Percentiles rank a stretch among this genome's conserved stretches.
Conservation (phyloP, 2,888 invertebrate genomes). For the Trisateles emortualis region DNA sequence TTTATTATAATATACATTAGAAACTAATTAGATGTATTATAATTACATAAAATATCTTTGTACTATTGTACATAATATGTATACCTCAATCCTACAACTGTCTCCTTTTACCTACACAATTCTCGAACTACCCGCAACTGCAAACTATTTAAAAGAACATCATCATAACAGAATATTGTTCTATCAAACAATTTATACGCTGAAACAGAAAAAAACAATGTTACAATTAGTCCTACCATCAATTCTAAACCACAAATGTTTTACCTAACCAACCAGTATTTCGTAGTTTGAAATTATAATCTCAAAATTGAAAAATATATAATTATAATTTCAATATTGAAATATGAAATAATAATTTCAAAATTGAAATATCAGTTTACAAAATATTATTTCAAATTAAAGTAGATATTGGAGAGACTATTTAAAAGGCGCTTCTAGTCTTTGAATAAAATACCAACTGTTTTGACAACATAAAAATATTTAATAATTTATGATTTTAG, state of each 20-base stretch:
- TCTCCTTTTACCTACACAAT: constrained; percentile 3
- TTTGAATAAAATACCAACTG: no score
- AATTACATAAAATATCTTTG: constrained; percentile 21
- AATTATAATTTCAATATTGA: constrained; percentile 8
- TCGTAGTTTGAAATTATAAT: no score
- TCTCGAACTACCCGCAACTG: constrained; percentile 29
- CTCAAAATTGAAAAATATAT: constrained; percentile 1
- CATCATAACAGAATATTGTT: constrained; percentile 5
- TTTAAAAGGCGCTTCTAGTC: neutral
- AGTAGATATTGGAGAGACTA: constrained; percentile 22
- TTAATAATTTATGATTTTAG: no score
- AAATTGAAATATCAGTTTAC: constrained; percentile 23
- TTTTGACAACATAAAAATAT: no score
- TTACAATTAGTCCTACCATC: constrained; percentile 36
- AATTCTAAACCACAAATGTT: constrained; percentile 29
- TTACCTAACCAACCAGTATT: no score
- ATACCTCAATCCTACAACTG: constrained; percentile 1
- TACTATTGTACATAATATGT: constrained; percentile 30
- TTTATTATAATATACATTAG: constrained; percentile 23
- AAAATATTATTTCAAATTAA: constrained; percentile 18
- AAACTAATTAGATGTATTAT: constrained; percentile 19
- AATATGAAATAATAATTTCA: constrained; percentile 22
- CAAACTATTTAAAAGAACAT: constrained; percentile 31
- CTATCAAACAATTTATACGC: constrained; percentile 39
- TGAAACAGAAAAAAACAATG: constrained; percentile 52